phyloP scores from a whole-genome alignment of 2,113 vertebrate species.

The Cheilinus undulatus region DNA sequence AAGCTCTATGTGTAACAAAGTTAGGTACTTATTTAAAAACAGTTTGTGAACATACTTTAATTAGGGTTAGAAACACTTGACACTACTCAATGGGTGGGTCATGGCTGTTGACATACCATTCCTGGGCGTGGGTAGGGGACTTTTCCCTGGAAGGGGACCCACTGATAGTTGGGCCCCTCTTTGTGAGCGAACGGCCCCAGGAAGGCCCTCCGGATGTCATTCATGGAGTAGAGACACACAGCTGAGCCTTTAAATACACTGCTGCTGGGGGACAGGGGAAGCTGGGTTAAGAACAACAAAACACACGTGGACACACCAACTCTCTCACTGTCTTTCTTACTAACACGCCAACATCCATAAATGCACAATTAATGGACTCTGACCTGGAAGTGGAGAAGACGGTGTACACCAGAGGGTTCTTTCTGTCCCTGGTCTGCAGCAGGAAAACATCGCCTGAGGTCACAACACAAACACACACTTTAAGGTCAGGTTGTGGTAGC shows the following conservation, averaged over 20 bases:
- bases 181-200: constrained; percentile 98
- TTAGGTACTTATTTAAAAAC: too few species aligned
- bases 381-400: constrained; percentile 96
- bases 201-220: constrained; percentile 95
- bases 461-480: constrained; percentile 48
- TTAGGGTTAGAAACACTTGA: neutral
- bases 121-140: constrained; percentile 97
- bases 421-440: constrained; percentile 91
- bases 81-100: neutral
- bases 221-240: constrained; percentile 96
- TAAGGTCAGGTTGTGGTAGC: constrained; percentile 62
- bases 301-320: constrained; percentile 24
- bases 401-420: constrained; percentile 92
- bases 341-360: constrained; percentile 7
- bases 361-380: constrained; percentile 48
- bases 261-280: constrained; percentile 80
- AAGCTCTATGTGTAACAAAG: too few species aligned
- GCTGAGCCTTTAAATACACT: constrained; percentile 95
- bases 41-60: too few species aligned
- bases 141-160: constrained; percentile 96
- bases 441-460: constrained; percentile 93
- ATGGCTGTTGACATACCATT: constrained; percentile 86
- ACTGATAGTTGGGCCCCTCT: constrained; percentile 97
- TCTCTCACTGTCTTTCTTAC: neutral
- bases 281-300: constrained; percentile 52